These are phyloP conservation scores for Bombyx mandarina DNA, from an alignment of 1,140 invertebrate species.

Conservation along the genomic window DNA sequence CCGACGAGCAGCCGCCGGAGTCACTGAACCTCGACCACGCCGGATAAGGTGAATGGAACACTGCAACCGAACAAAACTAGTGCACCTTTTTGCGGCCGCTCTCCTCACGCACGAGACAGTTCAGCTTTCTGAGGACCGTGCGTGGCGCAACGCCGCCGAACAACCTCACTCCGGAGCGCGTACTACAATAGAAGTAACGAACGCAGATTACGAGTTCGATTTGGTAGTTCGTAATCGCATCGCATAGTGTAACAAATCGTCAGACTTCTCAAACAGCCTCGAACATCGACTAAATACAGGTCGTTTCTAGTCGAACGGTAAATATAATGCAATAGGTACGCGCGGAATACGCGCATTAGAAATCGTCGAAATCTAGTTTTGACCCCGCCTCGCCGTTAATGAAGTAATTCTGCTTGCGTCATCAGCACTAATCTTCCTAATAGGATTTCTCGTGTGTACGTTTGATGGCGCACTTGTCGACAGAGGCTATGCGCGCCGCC, in stretches of 20 bases:
- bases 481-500: constrained; percentile 2
- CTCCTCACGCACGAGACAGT: constrained; percentile 41
- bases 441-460: constrained; percentile 24
- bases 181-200: too few relatives aligned
- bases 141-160: background rate
- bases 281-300: too few relatives aligned
- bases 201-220: too few relatives aligned
- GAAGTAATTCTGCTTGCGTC: constrained; percentile 15
- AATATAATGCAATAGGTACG: too few relatives aligned
- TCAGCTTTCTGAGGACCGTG: constrained; percentile 59
- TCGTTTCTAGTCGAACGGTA: too few relatives aligned
- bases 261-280: too few relatives aligned
- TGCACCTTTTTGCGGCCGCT: constrained; percentile 19
- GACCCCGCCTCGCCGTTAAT: constrained; percentile 3
- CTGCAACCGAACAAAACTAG: constrained; percentile 50
- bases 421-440: constrained; percentile 21
- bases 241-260: too few relatives aligned
- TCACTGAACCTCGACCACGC: constrained; percentile 58
- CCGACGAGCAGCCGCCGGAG: constrained; percentile 46
- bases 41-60: constrained; percentile 67
- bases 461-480: background rate
- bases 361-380: too few relatives aligned
- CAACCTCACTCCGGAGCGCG: too few relatives aligned
- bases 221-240: too few relatives aligned
- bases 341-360: too few relatives aligned